Evolutionary conservation across 2,113 vertebrate species (phyloP).

Genomic region (Onychostruthus taczanowskii): DNA sequence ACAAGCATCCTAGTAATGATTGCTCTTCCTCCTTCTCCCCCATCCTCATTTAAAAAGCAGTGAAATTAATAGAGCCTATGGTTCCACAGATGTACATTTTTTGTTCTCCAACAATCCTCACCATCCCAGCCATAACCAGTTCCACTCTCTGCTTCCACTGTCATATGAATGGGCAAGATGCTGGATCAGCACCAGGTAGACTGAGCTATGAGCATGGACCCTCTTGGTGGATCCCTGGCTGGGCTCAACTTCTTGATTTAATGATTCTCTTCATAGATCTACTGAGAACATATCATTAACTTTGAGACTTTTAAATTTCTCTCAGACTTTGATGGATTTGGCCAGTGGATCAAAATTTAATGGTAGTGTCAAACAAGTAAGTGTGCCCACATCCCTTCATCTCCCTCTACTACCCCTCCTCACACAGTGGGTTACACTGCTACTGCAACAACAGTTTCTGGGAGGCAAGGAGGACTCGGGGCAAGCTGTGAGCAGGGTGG

Average conservation of each 20-base stretch:
- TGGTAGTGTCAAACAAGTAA: background rate
- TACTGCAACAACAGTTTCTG: background rate
- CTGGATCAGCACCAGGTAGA: background rate
- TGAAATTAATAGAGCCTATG: background rate
- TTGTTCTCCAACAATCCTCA: background rate
- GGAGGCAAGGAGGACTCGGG: background rate
- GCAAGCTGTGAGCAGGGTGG: background rate
- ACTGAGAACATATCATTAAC: background rate
- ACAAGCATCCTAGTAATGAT: background rate
- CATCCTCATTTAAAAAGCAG: background rate
- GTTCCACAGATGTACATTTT: background rate
- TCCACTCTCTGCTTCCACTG: background rate
- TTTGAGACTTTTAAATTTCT: background rate
- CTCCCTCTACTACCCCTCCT: background rate
- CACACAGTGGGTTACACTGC: background rate
- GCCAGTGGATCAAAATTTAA: background rate
- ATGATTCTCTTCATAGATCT: background rate
- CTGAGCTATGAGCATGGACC: fast-evolving
- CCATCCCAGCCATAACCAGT: background rate
- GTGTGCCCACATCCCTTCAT: background rate
- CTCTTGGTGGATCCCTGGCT: background rate
- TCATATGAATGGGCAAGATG: background rate
- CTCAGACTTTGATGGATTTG: background rate
- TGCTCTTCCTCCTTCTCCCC: background rate
- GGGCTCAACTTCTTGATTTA: background rate